phyloP scores from a whole-genome alignment of 1,140 invertebrate genomes.

The Hycleus phaleratus region DNA sequence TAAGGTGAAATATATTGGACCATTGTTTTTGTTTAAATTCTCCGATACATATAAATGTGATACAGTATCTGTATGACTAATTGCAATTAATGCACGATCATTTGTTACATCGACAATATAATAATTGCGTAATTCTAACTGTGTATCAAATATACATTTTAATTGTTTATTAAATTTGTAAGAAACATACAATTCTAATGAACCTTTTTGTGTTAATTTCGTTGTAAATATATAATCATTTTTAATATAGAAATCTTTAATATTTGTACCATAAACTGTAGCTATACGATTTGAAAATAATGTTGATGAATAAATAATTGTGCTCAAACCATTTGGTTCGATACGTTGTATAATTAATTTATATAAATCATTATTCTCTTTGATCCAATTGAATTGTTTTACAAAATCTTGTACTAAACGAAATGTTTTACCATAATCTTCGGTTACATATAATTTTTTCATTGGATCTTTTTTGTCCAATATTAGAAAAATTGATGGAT shows the following conservation, averaged over 20 bases:
- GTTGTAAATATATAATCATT: constrained; percentile 82
- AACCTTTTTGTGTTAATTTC: constrained; percentile 44
- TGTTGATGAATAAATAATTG: constrained; percentile 49
- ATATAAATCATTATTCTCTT: constrained; percentile 35
- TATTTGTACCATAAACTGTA: constrained; percentile 53
- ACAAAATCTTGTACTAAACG: constrained; percentile 59
- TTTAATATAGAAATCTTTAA: constrained; percentile 74
- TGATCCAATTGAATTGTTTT: constrained; percentile 66
- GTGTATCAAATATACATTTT: constrained; percentile 65
- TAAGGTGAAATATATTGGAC: constrained; percentile 59
- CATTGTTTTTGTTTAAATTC: constrained; percentile 47
- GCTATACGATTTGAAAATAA: constrained; percentile 41
- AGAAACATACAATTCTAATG: constrained; percentile 70
- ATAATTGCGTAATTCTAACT: constrained; percentile 58
- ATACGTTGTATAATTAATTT: constrained; percentile 63
- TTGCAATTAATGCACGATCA: constrained; percentile 72
- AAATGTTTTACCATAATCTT: constrained; percentile 67
- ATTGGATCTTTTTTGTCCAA: constrained; percentile 64
- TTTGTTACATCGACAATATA: constrained; percentile 78
- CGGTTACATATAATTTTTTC: constrained; percentile 62
- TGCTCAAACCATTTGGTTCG: constrained; percentile 53
- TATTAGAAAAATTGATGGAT: constrained; percentile 52
- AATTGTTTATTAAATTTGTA: constrained; percentile 63
- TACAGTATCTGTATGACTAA: constrained; percentile 65
- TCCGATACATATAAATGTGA: constrained; percentile 76